A percentile compares a stretch with the other conserved stretches of the same genome.
Conservation (phyloP, 1,140 invertebrate genomes). For the Limonius californicus region DNA sequence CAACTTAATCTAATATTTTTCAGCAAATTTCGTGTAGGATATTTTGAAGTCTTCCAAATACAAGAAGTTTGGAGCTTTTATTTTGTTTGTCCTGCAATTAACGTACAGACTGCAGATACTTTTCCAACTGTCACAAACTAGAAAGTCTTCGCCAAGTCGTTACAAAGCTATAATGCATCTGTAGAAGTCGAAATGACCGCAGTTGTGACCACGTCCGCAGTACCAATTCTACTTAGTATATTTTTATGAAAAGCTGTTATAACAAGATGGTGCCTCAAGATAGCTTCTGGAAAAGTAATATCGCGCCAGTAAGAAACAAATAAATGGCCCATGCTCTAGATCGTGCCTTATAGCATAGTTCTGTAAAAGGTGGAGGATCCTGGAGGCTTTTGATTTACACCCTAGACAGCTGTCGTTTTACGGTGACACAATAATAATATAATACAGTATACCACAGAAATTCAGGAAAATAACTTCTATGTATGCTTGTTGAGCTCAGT, state of each 20-base stretch:
- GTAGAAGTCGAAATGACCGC: constrained; percentile 8
- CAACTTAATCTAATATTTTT: too few relatives aligned
- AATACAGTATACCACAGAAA: too few relatives aligned
- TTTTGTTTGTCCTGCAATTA: neutral
- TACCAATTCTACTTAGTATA: constrained; percentile 24
- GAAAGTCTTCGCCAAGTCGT: constrained; percentile 17
- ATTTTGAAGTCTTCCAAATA: too few relatives aligned
- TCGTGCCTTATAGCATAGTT: neutral
- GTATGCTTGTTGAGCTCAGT: too few relatives aligned
- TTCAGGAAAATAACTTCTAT: too few relatives aligned
- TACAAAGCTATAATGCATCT: constrained; percentile 9
- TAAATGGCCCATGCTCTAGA: constrained; percentile 27
- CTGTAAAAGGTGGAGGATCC: constrained; percentile 10
- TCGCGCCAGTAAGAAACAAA: constrained; percentile 33
- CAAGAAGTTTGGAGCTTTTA: too few relatives aligned
- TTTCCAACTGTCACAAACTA: constrained; percentile 19
- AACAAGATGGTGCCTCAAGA: constrained; percentile 32
- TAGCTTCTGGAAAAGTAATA: constrained; percentile 34
- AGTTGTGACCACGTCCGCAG: constrained; percentile 3
- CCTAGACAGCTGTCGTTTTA: constrained; percentile 17
- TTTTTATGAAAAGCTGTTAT: constrained; percentile 34
- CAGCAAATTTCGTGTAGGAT: too few relatives aligned
- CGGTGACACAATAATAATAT: neutral
- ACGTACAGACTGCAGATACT: neutral
- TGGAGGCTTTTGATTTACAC: constrained; percentile 18